Conservation (phyloP, 1,140 invertebrate species). For the Drosophila guanche region DNA sequence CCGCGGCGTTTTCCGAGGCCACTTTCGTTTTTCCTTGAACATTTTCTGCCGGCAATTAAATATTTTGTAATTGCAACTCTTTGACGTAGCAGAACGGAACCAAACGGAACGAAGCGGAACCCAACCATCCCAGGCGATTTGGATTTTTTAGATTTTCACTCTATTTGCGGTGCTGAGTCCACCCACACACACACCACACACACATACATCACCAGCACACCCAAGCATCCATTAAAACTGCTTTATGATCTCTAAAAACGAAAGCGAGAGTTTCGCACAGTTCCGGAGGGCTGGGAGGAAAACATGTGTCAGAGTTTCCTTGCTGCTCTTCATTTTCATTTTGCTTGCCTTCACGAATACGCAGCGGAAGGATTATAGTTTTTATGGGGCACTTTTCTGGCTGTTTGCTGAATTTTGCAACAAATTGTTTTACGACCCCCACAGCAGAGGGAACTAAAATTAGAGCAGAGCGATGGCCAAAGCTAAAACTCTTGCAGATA, state of each 20-base stretch:
- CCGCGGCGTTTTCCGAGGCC: slow-evolving; percentile 26
- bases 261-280: slow-evolving; percentile 68
- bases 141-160: slow-evolving; percentile 77
- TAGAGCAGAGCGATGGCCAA: too few relatives aligned
- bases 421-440: slow-evolving; percentile 70
- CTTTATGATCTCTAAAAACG: slow-evolving; percentile 77
- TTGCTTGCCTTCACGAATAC: slow-evolving; percentile 18
- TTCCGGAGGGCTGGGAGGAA: slow-evolving; percentile 17
- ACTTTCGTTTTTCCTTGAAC: slow-evolving; percentile 76
- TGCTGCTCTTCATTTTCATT: slow-evolving; percentile 25
- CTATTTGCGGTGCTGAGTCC: slow-evolving; percentile 63
- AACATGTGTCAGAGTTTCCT: slow-evolving; percentile 61
- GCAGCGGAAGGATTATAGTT: slow-evolving; percentile 71
- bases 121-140: slow-evolving; percentile 29
- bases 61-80: slow-evolving; percentile 72
- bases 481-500: too few relatives aligned
- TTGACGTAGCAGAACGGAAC: slow-evolving; percentile 58
- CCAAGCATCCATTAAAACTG: slow-evolving; percentile 61
- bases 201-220: slow-evolving; percentile 18
- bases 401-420: slow-evolving; percentile 71
- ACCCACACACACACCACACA: slow-evolving; percentile 20
- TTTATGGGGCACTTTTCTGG: slow-evolving; percentile 73
- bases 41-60: slow-evolving; percentile 68
- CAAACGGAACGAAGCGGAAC: not conserved
- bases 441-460: slow-evolving; percentile 7